Evolutionary conservation across 2,113 vertebrate species (phyloP), one percentile per base, ranked within the genome.

Genomic region (Sakesphorus luctuosus): DNA sequence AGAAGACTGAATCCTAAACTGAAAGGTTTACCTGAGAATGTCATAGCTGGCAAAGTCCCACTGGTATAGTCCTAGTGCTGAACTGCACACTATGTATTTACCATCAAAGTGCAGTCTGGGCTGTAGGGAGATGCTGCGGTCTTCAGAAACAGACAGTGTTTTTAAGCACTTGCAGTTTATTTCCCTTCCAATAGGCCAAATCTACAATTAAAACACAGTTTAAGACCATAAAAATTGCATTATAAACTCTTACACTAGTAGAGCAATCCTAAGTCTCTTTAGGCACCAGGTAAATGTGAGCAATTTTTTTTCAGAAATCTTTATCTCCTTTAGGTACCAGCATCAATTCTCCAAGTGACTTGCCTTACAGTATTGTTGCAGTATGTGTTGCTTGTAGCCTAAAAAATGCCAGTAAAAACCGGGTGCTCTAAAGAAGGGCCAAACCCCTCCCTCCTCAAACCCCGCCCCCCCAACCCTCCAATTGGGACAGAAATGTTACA

Each of bases 41-140:
- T 99, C 98, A 81, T 99, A 99, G 97, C 99, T 99, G 97, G 99
- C 98, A 79, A 99, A 99, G 96, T 99, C 99, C 99, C 99, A 99
- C 97, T 99, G 99, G 97, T 99, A 99, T 33, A 99, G 97, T 62
- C 99, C 99, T 19, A 99, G 98, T 59, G 99, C 99, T 17, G 99
- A 99, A 97, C 99, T 99, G 98, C 99, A 99, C 62, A 99, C 98
- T 33, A 99, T 99, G 96, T 99, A 98, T 97, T 98, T 98, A 66
- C 99, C 99, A 56, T 99, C 99, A 55, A 99, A 99, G 97, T 99
- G 99, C 93, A 99, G 98, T 63, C 99, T 98, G 24, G 99, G 99
- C 98, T 99, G 99, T 10, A 99, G 96, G 79, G 98, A 98, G 93
- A 99, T 99, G 95, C 99, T 99, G 93, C 99, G 99, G 83, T 99